Evolutionary conservation across 2,888 invertebrate species (phyloP).

Genomic region (Mantis religiosa): DNA sequence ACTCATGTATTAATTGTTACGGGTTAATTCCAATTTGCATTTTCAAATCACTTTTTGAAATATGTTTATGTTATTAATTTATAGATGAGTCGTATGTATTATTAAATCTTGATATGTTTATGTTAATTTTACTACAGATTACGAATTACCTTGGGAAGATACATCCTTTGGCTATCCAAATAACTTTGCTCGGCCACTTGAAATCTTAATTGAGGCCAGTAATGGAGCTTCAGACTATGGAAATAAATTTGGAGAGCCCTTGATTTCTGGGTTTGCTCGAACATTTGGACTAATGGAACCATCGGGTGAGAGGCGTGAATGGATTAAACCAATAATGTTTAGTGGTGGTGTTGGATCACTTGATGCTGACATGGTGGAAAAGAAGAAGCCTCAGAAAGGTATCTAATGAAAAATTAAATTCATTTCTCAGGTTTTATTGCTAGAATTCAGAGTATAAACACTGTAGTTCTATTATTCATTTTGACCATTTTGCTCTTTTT

Average conservation of each 20-base stretch:
- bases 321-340: slow-evolving; percentile 98
- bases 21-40: no score
- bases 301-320: slow-evolving; percentile 73
- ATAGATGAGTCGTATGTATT: no score
- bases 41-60: no score
- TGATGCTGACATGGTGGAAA: slow-evolving; percentile 75
- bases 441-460: no score
- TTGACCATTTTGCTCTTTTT: no score
- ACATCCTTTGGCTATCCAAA: slow-evolving; percentile 67
- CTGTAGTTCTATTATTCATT: no score
- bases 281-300: slow-evolving; percentile 75
- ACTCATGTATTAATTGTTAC: no score
- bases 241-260: slow-evolving; percentile 97
- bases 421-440: background rate
- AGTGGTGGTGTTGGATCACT: slow-evolving; percentile 93
- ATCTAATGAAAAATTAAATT: background rate
- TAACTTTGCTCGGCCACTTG: slow-evolving; percentile 85
- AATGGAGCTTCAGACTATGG: slow-evolving; percentile 99
- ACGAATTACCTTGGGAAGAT: slow-evolving; percentile 84
- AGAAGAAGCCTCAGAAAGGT: slow-evolving; percentile 71
- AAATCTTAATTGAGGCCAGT: slow-evolving; percentile 91
- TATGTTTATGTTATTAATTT: no score
- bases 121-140: slow-evolving; percentile 54
- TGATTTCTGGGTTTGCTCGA: slow-evolving; percentile 85
- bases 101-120: no score